phyloP scores from a whole-genome alignment of 2,113 vertebrate genomes.

The Myxocyprinus asiaticus region DNA sequence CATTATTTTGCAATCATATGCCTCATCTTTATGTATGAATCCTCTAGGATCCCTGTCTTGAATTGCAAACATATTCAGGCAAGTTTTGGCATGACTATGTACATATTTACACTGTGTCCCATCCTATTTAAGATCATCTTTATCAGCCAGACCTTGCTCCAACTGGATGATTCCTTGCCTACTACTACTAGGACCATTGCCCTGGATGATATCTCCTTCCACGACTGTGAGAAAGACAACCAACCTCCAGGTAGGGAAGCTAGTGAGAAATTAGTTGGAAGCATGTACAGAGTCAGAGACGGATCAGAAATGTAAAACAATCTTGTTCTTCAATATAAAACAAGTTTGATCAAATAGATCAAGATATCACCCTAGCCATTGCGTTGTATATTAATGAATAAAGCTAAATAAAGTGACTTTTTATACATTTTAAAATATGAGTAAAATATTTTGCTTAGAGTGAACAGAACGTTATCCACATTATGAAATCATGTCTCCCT shows the following conservation, averaged over 20 bases:
- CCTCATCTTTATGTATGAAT: too few species aligned
- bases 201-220: constrained; percentile 73
- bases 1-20: neutral
- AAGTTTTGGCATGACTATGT: neutral
- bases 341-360: too few species aligned
- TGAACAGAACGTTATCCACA: neutral
- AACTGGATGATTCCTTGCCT: neutral
- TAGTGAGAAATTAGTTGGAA: neutral
- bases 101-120: neutral
- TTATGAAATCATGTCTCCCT: neutral
- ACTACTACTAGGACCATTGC: constrained; percentile 46
- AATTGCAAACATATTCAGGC: neutral
- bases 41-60: neutral
- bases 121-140: constrained; percentile 66
- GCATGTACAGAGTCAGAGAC: neutral
- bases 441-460: neutral
- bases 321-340: too few species aligned
- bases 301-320: neutral
- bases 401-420: neutral
- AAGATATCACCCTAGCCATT: neutral
- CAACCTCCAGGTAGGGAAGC: constrained; percentile 66
- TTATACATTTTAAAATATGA: neutral
- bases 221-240: constrained; percentile 70
- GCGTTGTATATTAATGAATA: neutral
- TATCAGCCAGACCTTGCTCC: constrained; percentile 46